Evolutionary conservation across 2,797 vertebrate species (phyloP).

Genomic region (Melopsittacus undulatus): DNA sequence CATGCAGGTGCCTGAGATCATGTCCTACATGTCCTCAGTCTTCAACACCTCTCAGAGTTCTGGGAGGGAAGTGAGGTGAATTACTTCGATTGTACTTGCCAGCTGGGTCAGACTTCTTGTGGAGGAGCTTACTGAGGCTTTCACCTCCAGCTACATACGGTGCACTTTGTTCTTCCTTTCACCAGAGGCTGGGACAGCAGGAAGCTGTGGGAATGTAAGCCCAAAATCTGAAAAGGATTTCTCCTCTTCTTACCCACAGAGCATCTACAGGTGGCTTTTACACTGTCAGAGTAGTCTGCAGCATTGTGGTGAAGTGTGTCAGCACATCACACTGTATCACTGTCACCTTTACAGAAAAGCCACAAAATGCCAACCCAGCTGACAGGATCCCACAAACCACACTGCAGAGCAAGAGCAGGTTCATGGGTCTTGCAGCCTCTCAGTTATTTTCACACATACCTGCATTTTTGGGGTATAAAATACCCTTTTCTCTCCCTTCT

Average conservation of each 20-base stretch:
- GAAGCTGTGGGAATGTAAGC: not conserved
- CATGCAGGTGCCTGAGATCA: not conserved
- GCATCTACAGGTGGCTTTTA: not conserved
- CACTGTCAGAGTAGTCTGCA: not conserved
- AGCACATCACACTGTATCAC: not conserved
- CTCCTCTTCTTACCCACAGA: not conserved
- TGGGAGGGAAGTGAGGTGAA: not conserved
- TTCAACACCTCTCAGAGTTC: not conserved
- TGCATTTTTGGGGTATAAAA: not conserved
- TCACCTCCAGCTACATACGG: not conserved
- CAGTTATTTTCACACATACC: not conserved
- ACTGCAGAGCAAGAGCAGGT: not conserved
- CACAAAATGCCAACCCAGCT: conserved; percentile 16
- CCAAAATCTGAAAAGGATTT: conserved; percentile 29
- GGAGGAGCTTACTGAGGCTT: not conserved
- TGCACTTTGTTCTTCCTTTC: not conserved
- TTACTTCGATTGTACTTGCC: not conserved
- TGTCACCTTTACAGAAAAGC: conserved; percentile 38
- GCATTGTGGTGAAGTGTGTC: not conserved
- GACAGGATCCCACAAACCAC: conserved; percentile 57
- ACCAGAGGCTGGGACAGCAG: not conserved
- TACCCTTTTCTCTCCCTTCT: not conserved
- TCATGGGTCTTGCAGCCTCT: not conserved
- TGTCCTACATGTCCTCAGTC: not conserved
- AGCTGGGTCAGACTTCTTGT: not conserved